phyloP scores from a whole-genome alignment of 2,888 invertebrate species.

The Eumerus sabulonum region DNA sequence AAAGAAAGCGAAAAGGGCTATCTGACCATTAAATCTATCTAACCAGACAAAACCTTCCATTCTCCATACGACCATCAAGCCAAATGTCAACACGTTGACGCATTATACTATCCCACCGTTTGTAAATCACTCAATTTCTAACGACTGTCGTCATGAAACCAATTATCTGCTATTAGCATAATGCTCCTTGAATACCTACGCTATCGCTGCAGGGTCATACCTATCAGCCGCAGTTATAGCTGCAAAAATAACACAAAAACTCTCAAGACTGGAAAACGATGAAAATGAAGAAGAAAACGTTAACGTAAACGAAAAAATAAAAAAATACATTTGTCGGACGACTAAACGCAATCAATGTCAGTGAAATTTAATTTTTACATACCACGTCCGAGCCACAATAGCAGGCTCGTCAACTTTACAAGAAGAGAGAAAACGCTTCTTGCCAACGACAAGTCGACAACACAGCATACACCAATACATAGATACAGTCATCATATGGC shows the following conservation, averaged over 20 bases:
- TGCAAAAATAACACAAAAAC: neutral
- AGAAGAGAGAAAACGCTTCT: conserved; percentile 57
- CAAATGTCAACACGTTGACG: neutral
- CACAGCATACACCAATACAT: too few species aligned
- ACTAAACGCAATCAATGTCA: conserved; percentile 65
- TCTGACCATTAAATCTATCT: too few species aligned
- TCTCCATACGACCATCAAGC: neutral
- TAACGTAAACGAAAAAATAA: conserved; percentile 17
- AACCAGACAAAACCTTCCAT: too few species aligned
- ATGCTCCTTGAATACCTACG: conserved; percentile 16
- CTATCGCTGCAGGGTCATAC: conserved; percentile 15
- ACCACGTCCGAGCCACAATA: conserved; percentile 38
- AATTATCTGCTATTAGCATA: conserved; percentile 44
- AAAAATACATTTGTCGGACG: conserved; percentile 33
- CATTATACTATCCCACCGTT: neutral
- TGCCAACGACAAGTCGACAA: too few species aligned
- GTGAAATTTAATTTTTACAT: conserved; percentile 68
- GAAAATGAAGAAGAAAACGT: conserved; percentile 5
- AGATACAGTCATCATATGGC: too few species aligned
- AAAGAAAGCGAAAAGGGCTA: conserved; percentile 29
- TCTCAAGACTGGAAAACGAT: neutral
- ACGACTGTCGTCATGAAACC: conserved; percentile 24
- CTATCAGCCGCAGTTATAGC: conserved; percentile 18
- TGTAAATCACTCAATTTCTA: conserved; percentile 40
- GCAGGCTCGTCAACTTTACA: conserved; percentile 20